phyloP scores from a whole-genome alignment of 2,888 invertebrate species.

The Sinentomon sp. region DNA sequence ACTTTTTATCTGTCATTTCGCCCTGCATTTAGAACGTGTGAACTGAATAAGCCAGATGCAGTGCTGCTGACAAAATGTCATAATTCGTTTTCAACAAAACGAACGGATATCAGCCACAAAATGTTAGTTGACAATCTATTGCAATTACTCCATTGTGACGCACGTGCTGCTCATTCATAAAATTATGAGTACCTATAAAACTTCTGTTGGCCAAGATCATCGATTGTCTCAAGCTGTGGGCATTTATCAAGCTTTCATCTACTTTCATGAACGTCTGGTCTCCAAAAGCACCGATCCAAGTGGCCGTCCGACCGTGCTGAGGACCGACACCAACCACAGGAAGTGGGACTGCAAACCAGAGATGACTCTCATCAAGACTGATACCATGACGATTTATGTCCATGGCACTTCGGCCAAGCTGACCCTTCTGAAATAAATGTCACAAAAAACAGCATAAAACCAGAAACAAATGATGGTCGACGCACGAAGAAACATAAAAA shows the following conservation, averaged over 20 bases:
- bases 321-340: conserved; percentile 55
- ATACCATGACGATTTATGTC: conserved; percentile 17
- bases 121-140: background rate
- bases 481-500: no score
- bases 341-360: conserved; percentile 35
- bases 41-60: no score
- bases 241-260: conserved; percentile 74
- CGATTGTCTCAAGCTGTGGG: conserved; percentile 57
- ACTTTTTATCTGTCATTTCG: no score
- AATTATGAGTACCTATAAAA: conserved; percentile 37
- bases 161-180: background rate
- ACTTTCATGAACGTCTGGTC: conserved; percentile 83
- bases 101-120: conserved; percentile 1
- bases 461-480: no score
- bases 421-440: conserved; percentile 31
- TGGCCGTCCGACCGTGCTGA: conserved; percentile 56
- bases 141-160: background rate
- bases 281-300: conserved; percentile 82
- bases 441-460: no score
- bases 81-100: no score
- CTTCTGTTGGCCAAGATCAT: conserved; percentile 65
- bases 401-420: conserved; percentile 27
- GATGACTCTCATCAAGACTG: no score
- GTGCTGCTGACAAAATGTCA: no score
- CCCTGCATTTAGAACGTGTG: no score